Percentiles rank a stretch among this genome's conserved stretches.
phyloP scores from a whole-genome alignment of 2,888 invertebrate species.

The Phyllotreta cruciferae region DNA sequence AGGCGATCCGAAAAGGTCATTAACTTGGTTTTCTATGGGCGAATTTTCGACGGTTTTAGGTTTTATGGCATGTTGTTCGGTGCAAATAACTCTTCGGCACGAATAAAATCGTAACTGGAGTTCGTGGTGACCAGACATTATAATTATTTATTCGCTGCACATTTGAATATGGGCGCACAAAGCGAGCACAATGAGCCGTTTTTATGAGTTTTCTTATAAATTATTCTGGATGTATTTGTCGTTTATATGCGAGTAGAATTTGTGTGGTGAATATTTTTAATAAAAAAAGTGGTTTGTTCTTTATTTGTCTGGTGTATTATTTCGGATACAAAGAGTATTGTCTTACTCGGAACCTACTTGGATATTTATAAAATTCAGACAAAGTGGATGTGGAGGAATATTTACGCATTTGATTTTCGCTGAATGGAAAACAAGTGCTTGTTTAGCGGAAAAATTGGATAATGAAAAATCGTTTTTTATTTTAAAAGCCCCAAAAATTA shows the following conservation, averaged over 20 bases:
- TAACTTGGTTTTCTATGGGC: conserved; percentile 2
- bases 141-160: not conserved
- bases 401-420: not conserved
- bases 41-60: conserved; percentile 11
- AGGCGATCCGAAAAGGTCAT: conserved; percentile 7
- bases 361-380: conserved; percentile 31
- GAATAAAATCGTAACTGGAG: conserved; percentile 11
- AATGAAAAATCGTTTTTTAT: no score
- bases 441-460: no score
- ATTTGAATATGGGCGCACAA: no score
- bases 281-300: no score
- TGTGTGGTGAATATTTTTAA: no score
- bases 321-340: conserved; percentile 29
- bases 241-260: no score
- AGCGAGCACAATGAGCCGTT: no score
- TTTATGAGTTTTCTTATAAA: no score
- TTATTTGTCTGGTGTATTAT: not conserved
- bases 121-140: conserved; percentile 3
- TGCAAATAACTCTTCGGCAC: conserved; percentile 16
- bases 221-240: no score
- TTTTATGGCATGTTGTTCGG: conserved; percentile 9
- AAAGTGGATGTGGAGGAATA: conserved; percentile 15
- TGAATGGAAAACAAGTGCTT: no score
- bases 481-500: no score
- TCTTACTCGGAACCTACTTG: conserved; percentile 14